Percentiles rank a stretch among this genome's conserved stretches.
phyloP scores from a whole-genome alignment of 2,797 vertebrate genomes.

The Acipenser oxyrinchus region DNA sequence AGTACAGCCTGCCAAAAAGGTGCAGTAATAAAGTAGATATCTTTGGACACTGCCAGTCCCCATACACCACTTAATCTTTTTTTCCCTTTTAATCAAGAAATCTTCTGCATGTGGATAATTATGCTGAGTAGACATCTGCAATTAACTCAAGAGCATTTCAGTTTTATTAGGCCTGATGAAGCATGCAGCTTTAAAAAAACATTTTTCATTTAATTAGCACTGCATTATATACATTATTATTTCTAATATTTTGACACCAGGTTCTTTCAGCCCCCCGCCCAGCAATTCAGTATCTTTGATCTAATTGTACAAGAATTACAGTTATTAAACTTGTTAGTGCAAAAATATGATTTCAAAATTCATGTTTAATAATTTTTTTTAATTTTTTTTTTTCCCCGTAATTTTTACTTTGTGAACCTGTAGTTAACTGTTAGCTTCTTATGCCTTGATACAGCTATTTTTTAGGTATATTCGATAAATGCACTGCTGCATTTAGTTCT shows the following conservation, averaged over 20 bases:
- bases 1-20: not conserved
- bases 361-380: too few relatives aligned
- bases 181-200: slow-evolving; percentile 52
- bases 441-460: too few relatives aligned
- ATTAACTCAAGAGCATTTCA: slow-evolving; percentile 56
- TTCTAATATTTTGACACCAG: slow-evolving; percentile 20
- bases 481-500: too few relatives aligned
- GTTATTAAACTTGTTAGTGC: slow-evolving; percentile 6
- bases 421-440: too few relatives aligned
- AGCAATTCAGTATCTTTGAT: slow-evolving; percentile 12
- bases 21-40: slow-evolving; percentile 1
- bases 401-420: too few relatives aligned
- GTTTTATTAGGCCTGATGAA: slow-evolving; percentile 53
- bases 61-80: slow-evolving; percentile 6
- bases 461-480: too few relatives aligned
- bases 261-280: not conserved
- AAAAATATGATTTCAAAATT: too few relatives aligned
- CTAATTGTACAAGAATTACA: slow-evolving; percentile 11
- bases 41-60: slow-evolving; percentile 11
- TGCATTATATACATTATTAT: slow-evolving; percentile 35
- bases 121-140: slow-evolving; percentile 45
- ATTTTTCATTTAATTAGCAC: slow-evolving; percentile 60
- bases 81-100: slow-evolving; percentile 23
- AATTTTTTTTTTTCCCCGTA: too few relatives aligned
- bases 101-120: slow-evolving; percentile 39